These are phyloP conservation scores for Diabrotica undecimpunctata DNA, from an alignment of 1,140 invertebrate genomes.

Conservation along the genomic window DNA sequence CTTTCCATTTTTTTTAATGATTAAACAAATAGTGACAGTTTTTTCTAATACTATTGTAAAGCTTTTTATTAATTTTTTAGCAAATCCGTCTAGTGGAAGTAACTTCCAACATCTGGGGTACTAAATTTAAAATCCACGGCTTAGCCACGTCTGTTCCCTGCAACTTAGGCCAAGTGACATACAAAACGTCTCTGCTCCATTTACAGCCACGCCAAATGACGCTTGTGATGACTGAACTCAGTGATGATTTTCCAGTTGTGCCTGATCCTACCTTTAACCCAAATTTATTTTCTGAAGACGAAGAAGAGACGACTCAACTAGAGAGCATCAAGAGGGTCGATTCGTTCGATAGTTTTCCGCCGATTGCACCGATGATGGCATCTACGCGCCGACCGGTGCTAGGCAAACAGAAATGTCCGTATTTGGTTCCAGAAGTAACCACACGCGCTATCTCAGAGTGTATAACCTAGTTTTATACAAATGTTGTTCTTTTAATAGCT, in stretches of 20 bases:
- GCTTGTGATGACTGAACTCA: constrained; percentile 77
- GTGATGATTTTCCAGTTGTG: constrained; percentile 69
- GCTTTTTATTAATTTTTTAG: constrained; percentile 50
- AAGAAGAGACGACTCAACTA: constrained; percentile 63
- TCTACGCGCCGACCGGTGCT: constrained; percentile 55
- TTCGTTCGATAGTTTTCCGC: constrained; percentile 52
- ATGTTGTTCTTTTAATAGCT: too few species aligned
- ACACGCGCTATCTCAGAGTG: too few species aligned
- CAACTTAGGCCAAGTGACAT: constrained; percentile 91
- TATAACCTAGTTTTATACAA: too few species aligned
- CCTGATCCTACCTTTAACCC: constrained; percentile 82
- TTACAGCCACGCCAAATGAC: constrained; percentile 98
- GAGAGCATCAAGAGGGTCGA: constrained; percentile 42
- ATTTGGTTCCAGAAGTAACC: constrained; percentile 11
- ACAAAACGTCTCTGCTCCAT: constrained; percentile 95
- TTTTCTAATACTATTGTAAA: constrained; percentile 4
- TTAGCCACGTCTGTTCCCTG: constrained; percentile 80
- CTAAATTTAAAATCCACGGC: constrained; percentile 96
- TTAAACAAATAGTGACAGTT: too few species aligned
- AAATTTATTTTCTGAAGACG: constrained; percentile 83
- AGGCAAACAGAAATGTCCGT: constrained; percentile 46
- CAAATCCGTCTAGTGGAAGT: constrained; percentile 86
- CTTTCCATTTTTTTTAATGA: too few species aligned
- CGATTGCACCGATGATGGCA: constrained; percentile 67
- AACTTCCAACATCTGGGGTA: constrained; percentile 99